A percentile compares a stretch with the other conserved stretches of the same genome.
phyloP scores from a whole-genome alignment of 2,888 invertebrate genomes.

The Drosophila leonis region DNA sequence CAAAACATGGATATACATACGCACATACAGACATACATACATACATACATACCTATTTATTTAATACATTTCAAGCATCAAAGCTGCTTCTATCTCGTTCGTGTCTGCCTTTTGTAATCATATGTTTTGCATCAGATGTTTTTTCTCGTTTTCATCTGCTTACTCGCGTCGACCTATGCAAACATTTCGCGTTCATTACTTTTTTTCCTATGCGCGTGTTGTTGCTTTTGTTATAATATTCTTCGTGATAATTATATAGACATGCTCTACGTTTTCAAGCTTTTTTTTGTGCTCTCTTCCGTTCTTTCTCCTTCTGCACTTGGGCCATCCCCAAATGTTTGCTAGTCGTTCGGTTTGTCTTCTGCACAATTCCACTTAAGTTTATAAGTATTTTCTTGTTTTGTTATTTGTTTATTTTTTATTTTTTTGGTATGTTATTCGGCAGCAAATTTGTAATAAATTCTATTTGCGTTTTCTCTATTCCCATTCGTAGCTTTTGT shows the following conservation, averaged over 20 bases:
- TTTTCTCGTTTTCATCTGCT: constrained; percentile 31
- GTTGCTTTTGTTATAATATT: constrained; percentile 34
- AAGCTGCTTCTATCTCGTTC: constrained; percentile 9
- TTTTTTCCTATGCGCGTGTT: constrained; percentile 21
- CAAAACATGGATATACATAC: constrained; percentile 12
- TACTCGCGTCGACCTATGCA: constrained; percentile 20
- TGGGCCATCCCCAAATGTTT: constrained; percentile 36
- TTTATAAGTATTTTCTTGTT: constrained; percentile 31
- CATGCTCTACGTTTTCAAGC: constrained; percentile 34
- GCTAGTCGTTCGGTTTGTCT: constrained; percentile 37
- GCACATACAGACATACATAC: neutral
- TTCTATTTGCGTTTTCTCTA: constrained; percentile 53
- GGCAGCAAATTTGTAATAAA: constrained; percentile 71
- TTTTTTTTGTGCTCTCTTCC: constrained; percentile 23
- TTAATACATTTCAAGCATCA: constrained; percentile 8
- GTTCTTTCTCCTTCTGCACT: constrained; percentile 23
- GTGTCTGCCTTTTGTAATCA: constrained; percentile 50
- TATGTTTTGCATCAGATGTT: constrained; percentile 69
- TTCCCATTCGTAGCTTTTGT: constrained; percentile 51
- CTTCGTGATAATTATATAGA: constrained; percentile 58
- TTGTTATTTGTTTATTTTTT: constrained; percentile 22
- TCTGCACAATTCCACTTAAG: constrained; percentile 60
- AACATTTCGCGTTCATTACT: constrained; percentile 67
- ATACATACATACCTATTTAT: neutral
- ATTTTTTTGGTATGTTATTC: constrained; percentile 28